phyloP scores from a whole-genome alignment of 2,888 invertebrate genomes.

The Silvanus unidentatus region DNA sequence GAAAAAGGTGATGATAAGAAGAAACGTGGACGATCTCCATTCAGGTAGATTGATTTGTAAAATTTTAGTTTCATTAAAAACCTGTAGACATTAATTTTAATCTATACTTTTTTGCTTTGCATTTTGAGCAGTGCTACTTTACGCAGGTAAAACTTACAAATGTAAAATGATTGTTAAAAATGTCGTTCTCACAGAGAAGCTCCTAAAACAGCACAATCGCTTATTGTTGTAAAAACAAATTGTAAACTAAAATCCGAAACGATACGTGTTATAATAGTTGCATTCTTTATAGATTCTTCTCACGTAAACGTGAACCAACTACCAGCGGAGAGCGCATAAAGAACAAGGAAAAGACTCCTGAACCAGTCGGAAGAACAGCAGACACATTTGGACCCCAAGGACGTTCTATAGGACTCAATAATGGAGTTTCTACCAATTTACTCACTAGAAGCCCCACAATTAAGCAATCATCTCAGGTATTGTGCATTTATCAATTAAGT shows the following conservation, averaged over 20 bases:
- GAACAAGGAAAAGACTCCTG: slow-evolving; percentile 62
- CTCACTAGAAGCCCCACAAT: slow-evolving; percentile 47
- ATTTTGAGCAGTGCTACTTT: slow-evolving; percentile 18
- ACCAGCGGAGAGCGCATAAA: slow-evolving; percentile 63
- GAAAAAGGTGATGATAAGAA: slow-evolving; percentile 52
- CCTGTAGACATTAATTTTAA: slow-evolving; percentile 4
- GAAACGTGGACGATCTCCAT: slow-evolving; percentile 83
- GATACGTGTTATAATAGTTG: no score
- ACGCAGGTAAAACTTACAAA: slow-evolving; percentile 16
- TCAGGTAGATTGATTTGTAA: slow-evolving; percentile 54
- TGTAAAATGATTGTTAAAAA: neutral
- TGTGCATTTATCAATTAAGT: neutral
- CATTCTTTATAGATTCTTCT: slow-evolving; percentile 63
- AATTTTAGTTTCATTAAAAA: neutral
- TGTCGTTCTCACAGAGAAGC: neutral
- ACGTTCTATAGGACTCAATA: slow-evolving; percentile 43
- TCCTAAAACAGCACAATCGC: slow-evolving; percentile 8
- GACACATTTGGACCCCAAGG: slow-evolving; percentile 28
- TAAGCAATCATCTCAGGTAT: slow-evolving; percentile 37
- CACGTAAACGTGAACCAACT: slow-evolving; percentile 61
- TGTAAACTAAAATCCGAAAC: neutral
- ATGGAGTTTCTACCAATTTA: slow-evolving; percentile 38
- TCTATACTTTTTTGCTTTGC: slow-evolving; percentile 10
- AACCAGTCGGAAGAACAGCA: slow-evolving; percentile 47
- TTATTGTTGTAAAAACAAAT: slow-evolving; percentile 3